phyloP scores from a whole-genome alignment of 1,140 invertebrate genomes.

The Drosophila hydei region DNA sequence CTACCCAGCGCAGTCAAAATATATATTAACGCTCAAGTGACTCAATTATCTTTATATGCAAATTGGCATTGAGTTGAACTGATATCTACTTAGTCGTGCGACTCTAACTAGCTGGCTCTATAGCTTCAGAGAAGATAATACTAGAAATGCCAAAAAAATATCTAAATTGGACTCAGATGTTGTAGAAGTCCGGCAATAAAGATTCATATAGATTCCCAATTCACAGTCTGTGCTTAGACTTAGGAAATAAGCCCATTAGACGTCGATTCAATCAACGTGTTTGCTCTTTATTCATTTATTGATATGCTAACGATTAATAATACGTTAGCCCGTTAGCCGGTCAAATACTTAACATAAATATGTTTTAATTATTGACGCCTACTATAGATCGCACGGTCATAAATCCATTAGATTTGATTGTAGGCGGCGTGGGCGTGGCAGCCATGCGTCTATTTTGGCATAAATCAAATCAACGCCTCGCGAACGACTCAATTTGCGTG shows the following conservation, averaged over 20 bases:
- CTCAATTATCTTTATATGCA: no score
- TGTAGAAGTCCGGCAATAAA: no score
- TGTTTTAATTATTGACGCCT: constrained; percentile 6
- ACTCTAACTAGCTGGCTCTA: no score
- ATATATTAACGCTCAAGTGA: no score
- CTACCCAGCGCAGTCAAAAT: no score
- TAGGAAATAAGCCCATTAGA: neutral
- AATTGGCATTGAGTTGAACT: no score
- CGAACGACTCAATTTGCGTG: constrained; percentile 41
- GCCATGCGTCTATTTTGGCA: constrained; percentile 26
- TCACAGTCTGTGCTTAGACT: no score
- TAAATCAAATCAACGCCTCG: constrained; percentile 57
- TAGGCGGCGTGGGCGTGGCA: neutral
- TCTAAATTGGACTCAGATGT: no score
- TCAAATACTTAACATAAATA: constrained; percentile 12
- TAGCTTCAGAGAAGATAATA: no score
- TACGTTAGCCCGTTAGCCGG: neutral
- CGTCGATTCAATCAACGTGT: neutral
- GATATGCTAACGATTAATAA: constrained; percentile 5
- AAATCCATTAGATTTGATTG: constrained; percentile 31
- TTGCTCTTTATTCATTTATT: neutral
- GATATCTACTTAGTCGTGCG: no score
- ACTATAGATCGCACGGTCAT: constrained; percentile 32
- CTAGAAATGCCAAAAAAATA: no score
- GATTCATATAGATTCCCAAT: no score